Conservation (phyloP, 2,797 vertebrate species). For the Bradypodion pumilum region DNA sequence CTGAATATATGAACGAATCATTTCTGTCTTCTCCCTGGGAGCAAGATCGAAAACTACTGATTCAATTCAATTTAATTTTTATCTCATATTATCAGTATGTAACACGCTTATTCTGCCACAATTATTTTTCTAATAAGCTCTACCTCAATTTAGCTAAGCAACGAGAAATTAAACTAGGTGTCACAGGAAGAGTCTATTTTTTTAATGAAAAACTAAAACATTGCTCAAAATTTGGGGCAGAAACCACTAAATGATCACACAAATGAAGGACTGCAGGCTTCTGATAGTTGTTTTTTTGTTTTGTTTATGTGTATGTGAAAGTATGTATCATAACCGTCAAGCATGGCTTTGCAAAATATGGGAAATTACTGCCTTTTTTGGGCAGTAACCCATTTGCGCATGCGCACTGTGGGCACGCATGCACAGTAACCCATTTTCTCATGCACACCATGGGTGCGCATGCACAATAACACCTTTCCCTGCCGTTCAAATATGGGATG, state of each 20-base stretch:
- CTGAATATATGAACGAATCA: constrained; percentile 95
- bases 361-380: too few relatives aligned
- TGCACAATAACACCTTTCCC: too few relatives aligned
- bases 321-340: too few relatives aligned
- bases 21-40: constrained; percentile 94
- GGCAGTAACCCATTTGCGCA: too few relatives aligned
- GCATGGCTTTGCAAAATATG: too few relatives aligned
- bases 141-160: background rate
- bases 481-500: too few relatives aligned
- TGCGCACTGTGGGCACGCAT: too few relatives aligned
- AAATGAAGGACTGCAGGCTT: background rate
- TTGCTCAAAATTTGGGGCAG: background rate
- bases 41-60: constrained; percentile 34
- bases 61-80: background rate
- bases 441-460: too few relatives aligned
- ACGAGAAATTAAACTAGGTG: background rate
- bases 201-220: background rate
- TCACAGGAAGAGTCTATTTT: background rate
- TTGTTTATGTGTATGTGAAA: background rate
- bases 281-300: background rate
- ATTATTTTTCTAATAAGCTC: background rate
- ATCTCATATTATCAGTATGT: background rate
- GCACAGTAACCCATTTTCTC: too few relatives aligned
- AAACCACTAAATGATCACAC: background rate
- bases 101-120: background rate